Conservation (phyloP, 2,797 vertebrate genomes). For the Margarornis squamiger region DNA sequence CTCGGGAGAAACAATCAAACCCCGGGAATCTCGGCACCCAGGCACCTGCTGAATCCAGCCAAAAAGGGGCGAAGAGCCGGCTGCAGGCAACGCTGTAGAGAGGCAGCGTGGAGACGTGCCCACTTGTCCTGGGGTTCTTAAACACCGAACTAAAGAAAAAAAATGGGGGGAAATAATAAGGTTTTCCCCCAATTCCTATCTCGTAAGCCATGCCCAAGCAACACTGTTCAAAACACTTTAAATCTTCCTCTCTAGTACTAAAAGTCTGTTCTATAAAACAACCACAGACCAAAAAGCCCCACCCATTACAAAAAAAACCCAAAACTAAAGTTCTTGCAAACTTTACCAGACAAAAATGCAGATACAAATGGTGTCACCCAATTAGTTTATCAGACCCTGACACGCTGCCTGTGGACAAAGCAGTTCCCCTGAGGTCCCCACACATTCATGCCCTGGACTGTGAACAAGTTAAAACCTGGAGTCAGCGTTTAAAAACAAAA, state of each 20-base stretch:
- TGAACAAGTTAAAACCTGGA: neutral
- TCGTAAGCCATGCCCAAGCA: neutral
- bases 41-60: neutral
- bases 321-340: neutral
- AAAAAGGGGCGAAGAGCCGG: neutral
- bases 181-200: neutral
- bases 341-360: neutral
- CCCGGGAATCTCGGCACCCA: fast-evolving
- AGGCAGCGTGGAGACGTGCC: fast-evolving
- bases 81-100: neutral
- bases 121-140: neutral
- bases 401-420: neutral
- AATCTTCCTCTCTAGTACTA: neutral
- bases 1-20: too few relatives aligned
- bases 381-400: neutral
- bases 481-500: neutral
- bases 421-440: too few relatives aligned
- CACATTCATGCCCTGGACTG: neutral
- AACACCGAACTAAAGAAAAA: neutral
- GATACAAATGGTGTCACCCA: neutral
- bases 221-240: neutral
- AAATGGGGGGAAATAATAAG: neutral
- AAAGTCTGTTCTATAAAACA: neutral
- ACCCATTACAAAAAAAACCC: fast-evolving
- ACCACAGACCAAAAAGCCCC: neutral